These are phyloP conservation scores for Lithophane semibrunnea DNA, from an alignment of 2,888 invertebrate genomes.

Conservation along the genomic window DNA sequence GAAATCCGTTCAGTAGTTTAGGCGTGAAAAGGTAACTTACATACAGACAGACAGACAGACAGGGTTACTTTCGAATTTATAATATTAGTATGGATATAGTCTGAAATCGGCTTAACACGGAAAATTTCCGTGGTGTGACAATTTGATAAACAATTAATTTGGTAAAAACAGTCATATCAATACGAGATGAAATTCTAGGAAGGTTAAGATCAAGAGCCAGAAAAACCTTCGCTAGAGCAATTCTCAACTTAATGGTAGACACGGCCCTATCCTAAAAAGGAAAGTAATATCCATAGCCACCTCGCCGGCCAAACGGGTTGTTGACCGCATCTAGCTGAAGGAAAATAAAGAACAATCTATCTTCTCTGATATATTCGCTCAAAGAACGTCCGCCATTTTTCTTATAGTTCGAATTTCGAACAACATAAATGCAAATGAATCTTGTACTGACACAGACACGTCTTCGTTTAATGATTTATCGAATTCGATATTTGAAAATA, in stretches of 20 bases:
- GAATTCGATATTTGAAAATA: conserved; percentile 46
- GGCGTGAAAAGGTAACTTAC: too few relatives aligned
- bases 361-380: conserved; percentile 45
- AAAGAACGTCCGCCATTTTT: conserved; percentile 54
- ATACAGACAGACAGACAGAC: too few relatives aligned
- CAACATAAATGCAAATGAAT: conserved; percentile 65
- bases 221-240: conserved; percentile 20
- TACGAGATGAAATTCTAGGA: not conserved
- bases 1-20: too few relatives aligned
- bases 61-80: too few relatives aligned
- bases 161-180: not conserved
- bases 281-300: conserved; percentile 50
- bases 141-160: not conserved
- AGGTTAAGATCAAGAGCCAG: conserved; percentile 11
- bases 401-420: conserved; percentile 39
- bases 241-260: conserved; percentile 31
- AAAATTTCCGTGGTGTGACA: not conserved
- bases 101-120: too few relatives aligned
- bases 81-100: too few relatives aligned
- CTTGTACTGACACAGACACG: conserved; percentile 38
- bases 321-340: conserved; percentile 43
- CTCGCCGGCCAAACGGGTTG: conserved; percentile 36
- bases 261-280: conserved; percentile 37
- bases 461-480: conserved; percentile 53
- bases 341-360: conserved; percentile 48